A percentile compares a stretch with the other conserved stretches of the same genome.
phyloP scores from a whole-genome alignment of 2,888 invertebrate genomes.

The Mythimna loreyi region DNA sequence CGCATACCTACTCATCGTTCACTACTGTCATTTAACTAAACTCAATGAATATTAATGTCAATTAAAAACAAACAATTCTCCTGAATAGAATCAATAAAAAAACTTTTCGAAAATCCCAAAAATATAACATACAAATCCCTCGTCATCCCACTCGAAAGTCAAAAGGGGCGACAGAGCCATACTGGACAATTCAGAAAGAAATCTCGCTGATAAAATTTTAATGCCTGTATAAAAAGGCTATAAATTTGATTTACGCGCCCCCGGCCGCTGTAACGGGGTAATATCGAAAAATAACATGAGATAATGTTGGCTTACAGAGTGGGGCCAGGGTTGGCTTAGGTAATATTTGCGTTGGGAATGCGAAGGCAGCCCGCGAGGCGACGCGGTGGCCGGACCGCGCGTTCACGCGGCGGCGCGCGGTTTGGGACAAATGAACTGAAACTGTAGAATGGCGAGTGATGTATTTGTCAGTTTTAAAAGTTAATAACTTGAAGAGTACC shows the following conservation, averaged over 20 bases:
- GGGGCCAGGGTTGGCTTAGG: constrained; percentile 81
- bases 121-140: constrained; percentile 63
- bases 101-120: constrained; percentile 33
- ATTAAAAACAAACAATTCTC: neutral
- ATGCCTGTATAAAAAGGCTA: constrained; percentile 89
- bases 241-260: constrained; percentile 90
- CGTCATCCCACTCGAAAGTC: constrained; percentile 72
- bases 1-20: too few species aligned
- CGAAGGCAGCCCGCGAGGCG: constrained; percentile 50
- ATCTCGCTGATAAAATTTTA: constrained; percentile 89
- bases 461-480: constrained; percentile 11
- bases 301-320: constrained; percentile 87
- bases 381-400: neutral
- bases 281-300: constrained; percentile 90
- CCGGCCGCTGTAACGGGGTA: constrained; percentile 86
- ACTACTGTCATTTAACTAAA: too few species aligned
- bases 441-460: constrained; percentile 7
- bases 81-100: constrained; percentile 18
- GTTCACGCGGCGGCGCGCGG: neutral
- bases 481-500: constrained; percentile 8
- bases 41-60: neutral
- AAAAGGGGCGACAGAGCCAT: constrained; percentile 78
- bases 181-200: constrained; percentile 88
- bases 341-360: constrained; percentile 74
- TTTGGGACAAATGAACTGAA: constrained; percentile 18